Percentiles rank a stretch among this genome's conserved stretches.
These are phyloP conservation scores for Numenius arquata DNA, from an alignment of 2,113 vertebrate species.

Conservation along the genomic window DNA sequence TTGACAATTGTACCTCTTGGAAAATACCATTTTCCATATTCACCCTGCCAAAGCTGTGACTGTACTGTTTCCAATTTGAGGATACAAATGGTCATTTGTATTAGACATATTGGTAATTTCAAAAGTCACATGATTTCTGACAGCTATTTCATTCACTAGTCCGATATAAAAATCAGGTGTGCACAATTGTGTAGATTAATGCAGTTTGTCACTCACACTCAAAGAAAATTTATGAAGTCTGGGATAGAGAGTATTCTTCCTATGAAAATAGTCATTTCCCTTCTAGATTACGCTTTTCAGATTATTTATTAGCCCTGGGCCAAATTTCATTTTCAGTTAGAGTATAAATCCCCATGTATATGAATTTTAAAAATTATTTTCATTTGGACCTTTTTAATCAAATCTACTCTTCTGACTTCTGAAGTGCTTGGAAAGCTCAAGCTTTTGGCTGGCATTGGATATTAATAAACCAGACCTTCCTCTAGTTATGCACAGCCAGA, in stretches of 20 bases:
- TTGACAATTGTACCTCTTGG: not conserved
- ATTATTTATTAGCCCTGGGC: not conserved
- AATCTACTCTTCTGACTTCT: not conserved
- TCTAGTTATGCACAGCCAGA: not conserved
- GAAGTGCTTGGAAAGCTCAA: not conserved
- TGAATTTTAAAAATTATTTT: not conserved
- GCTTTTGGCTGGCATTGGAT: not conserved
- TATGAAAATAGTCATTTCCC: not conserved
- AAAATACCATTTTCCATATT: not conserved
- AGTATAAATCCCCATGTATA: not conserved
- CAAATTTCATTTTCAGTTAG: not conserved
- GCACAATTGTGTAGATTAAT: not conserved
- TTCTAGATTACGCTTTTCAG: not conserved
- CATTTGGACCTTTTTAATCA: not conserved
- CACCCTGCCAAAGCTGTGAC: not conserved
- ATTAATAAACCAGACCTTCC: not conserved
- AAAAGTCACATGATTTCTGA: not conserved
- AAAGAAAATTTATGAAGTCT: not conserved
- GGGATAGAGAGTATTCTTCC: not conserved
- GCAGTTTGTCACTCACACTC: not conserved
- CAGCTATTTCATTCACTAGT: not conserved
- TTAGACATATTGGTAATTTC: not conserved
- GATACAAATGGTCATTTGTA: not conserved
- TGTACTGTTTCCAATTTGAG: not conserved
- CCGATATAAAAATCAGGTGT: not conserved